phyloP scores from a whole-genome alignment of 2,888 invertebrate genomes.

The Epinotia demarniana region DNA sequence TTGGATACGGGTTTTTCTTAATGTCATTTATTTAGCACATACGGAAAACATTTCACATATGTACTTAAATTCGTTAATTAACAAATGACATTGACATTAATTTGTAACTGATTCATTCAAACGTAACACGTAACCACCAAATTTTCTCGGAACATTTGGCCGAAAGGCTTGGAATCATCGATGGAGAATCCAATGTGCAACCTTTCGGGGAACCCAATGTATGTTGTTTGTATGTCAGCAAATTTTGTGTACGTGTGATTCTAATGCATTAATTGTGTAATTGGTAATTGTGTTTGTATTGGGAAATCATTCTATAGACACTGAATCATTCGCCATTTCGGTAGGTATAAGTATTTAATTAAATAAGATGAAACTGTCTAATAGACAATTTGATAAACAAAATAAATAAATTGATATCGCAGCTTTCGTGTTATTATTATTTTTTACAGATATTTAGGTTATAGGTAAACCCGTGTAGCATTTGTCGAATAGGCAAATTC shows the following conservation, averaged over 20 bases:
- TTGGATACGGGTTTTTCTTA: too few relatives aligned
- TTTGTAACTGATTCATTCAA: neutral
- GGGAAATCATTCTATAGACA: neutral
- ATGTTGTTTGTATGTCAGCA: conserved; percentile 38
- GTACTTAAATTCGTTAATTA: neutral
- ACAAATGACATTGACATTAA: conserved; percentile 7
- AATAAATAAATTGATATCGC: neutral
- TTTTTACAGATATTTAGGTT: neutral
- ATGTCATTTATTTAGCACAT: too few relatives aligned
- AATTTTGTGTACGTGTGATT: conserved; percentile 35
- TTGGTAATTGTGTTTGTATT: conserved; percentile 9
- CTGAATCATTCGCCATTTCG: neutral
- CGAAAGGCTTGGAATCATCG: conserved; percentile 1
- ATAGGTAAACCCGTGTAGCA: neutral
- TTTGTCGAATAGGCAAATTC: conserved; percentile 11
- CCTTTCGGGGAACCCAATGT: conserved; percentile 39
- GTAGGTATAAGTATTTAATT: conserved; percentile 7
- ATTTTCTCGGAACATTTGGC: conserved; percentile 12
- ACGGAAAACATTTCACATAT: neutral
- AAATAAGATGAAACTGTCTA: neutral
- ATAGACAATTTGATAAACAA: conserved; percentile 1
- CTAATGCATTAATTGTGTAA: conserved; percentile 30
- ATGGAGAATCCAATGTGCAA: conserved; percentile 38
- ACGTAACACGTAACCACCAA: conserved; percentile 3
- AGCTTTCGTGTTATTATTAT: neutral